These are phyloP conservation scores for Tribolium castaneum DNA, from an alignment of 1,140 invertebrate species.

Conservation along the genomic window DNA sequence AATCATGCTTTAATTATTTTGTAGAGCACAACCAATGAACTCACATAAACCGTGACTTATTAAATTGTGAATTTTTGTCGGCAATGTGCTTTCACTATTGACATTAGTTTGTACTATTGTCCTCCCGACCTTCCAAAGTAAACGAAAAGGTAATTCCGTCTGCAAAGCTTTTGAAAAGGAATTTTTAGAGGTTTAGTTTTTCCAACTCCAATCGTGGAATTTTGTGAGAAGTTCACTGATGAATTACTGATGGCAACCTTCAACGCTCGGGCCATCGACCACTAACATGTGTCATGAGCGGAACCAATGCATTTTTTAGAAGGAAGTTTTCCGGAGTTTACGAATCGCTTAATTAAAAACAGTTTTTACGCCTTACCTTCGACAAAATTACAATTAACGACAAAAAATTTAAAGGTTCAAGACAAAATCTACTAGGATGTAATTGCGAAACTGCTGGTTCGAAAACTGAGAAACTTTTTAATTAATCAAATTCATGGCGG, in stretches of 20 bases:
- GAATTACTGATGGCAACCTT: slow-evolving; percentile 8
- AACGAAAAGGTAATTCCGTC: too few species aligned
- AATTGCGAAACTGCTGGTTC: too few species aligned
- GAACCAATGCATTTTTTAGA: slow-evolving; percentile 28
- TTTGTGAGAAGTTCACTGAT: not conserved
- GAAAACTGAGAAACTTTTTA: too few species aligned
- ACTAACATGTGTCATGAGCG: slow-evolving; percentile 15
- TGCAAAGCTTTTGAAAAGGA: not conserved
- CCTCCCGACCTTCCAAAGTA: too few species aligned
- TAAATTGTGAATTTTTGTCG: not conserved
- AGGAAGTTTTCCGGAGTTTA: slow-evolving; percentile 26
- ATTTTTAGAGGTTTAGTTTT: not conserved
- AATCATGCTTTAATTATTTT: not conserved
- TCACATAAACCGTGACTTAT: not conserved
- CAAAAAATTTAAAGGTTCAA: not conserved
- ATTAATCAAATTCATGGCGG: not conserved
- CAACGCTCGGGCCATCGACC: slow-evolving; percentile 15
- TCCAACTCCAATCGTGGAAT: not conserved
- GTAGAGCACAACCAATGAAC: not conserved
- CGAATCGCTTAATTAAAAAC: slow-evolving; percentile 17
- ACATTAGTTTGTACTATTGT: not conserved
- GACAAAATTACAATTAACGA: slow-evolving; percentile 6
- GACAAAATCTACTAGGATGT: not conserved
- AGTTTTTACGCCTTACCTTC: slow-evolving; percentile 16
- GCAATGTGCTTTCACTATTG: slow-evolving; percentile 1